These are phyloP conservation scores for Cremastinae sp. DNA, from an alignment of 2,888 invertebrate genomes.

Conservation along the genomic window DNA sequence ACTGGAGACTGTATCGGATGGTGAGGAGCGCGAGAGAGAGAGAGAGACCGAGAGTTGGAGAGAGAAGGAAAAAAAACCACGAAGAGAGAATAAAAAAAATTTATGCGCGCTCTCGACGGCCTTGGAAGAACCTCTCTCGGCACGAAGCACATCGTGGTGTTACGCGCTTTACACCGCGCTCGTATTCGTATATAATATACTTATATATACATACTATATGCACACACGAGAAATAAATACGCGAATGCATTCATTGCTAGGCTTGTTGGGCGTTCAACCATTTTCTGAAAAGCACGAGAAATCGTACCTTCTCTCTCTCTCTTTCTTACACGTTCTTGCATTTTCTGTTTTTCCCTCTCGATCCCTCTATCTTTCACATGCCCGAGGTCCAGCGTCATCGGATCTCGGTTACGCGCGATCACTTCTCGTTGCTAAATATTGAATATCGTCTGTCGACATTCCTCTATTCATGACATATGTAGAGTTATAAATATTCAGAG, in stretches of 20 bases:
- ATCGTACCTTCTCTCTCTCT: conserved; percentile 10
- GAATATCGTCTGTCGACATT: no score
- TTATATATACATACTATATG: not conserved
- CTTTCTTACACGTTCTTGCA: not conserved
- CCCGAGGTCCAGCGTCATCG: conserved; percentile 4
- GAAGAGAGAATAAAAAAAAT: conserved; percentile 25
- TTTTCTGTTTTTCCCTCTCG: not conserved
- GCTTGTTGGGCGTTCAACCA: conserved; percentile 34
- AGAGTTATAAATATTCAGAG: not conserved
- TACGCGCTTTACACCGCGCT: conserved; percentile 9
- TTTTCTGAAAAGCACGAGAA: conserved; percentile 44
- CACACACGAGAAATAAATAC: no score
- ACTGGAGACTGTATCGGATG: conserved; percentile 24
- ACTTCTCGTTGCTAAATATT: not conserved
- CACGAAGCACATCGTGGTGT: conserved; percentile 29
- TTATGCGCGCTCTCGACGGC: conserved; percentile 44
- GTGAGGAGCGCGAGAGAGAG: not conserved
- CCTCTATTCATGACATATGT: not conserved
- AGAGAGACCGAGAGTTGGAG: not conserved
- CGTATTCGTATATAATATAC: not conserved
- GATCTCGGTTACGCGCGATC: not conserved
- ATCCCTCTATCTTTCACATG: not conserved
- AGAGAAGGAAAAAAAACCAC: not conserved
- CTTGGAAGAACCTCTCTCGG: conserved; percentile 52
- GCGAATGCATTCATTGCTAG: not conserved